Base-by-base conservation (phyloP, 2,797 vertebrate species). In the Rhodeus uyekii region DNA sequence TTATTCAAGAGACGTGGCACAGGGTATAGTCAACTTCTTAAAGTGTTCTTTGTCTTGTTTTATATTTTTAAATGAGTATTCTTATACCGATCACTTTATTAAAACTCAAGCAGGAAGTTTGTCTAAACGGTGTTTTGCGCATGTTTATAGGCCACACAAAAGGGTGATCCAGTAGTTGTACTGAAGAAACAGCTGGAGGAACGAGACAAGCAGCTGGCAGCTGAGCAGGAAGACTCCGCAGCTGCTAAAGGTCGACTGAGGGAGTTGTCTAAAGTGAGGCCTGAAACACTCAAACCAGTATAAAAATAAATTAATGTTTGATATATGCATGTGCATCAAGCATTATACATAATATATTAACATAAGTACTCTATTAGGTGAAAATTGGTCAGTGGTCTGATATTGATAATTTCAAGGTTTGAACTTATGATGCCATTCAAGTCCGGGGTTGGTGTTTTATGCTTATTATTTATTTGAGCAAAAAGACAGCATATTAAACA, bases 121-220 rank as follows among this genome's bases (percentile, higher is more conserved):
- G 32, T 34, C 42, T 46, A 6, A 48, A 53, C 36, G 38, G 42
- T 13, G 12, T 8, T 44, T 34, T 64, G 5, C 82, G 29, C 86
- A 19, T 32, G 5, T 86, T 67, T 86, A 1, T 84, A 99, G 98
- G 98, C 97, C 61, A 95, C 95, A 5, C 97, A 97, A 90, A 99
- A 97, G 86, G 97, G 97, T 1, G 97, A 99, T 85, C 97, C 97
- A 0, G 92, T 98, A 5, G 92, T 94, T 1, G 86, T 95, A 83
- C 90, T 99, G 89, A 98, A 96, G 88, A 96, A 96, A 67, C 97
- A 98, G 80, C 91, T 99, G 90, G 97, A 99, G 61, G 98, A 99
- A 84, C 96, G 92, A 84, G 96, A 98, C 84, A 98, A 96, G 87
- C 96, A 96, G 86, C 94, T 99, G 83, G 82, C 92, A 0, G 81